phyloP scores from a whole-genome alignment of 2,113 vertebrate genomes.

The Leucoraja erinaceus region DNA sequence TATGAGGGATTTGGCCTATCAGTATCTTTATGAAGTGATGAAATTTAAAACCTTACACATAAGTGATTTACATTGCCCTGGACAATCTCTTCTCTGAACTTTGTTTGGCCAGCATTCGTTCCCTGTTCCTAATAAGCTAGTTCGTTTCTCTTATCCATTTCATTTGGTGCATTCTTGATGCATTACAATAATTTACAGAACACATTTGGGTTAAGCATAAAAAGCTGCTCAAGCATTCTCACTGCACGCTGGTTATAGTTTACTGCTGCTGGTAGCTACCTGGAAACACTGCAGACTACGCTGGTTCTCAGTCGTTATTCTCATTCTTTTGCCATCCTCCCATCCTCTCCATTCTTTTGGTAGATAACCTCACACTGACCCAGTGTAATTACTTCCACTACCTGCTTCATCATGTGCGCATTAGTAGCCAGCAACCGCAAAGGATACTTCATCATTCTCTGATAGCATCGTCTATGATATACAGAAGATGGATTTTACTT shows the following conservation, averaged over 20 bases:
- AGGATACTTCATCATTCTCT: too few species aligned
- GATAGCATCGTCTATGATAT: too few species aligned
- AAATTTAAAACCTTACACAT: neutral
- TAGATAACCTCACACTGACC: too few species aligned
- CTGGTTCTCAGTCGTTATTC: too few species aligned
- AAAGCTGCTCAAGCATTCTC: neutral
- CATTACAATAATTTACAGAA: neutral
- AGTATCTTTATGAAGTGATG: too few species aligned
- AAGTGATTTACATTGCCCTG: neutral
- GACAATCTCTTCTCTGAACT: neutral
- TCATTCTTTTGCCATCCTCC: too few species aligned
- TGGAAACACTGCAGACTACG: too few species aligned
- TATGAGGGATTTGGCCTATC: neutral
- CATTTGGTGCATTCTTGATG: neutral
- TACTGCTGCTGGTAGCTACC: neutral
- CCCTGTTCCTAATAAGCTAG: neutral
- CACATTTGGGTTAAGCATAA: neutral
- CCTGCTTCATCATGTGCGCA: too few species aligned
- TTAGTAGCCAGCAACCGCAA: too few species aligned
- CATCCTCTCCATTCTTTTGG: too few species aligned
- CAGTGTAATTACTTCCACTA: too few species aligned
- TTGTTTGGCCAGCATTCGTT: neutral
- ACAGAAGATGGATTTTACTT: too few species aligned
- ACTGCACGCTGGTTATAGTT: neutral
- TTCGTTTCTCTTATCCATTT: neutral